Evolutionary conservation across 2,113 vertebrate species (phyloP).

Genomic region (Arizona elegans): DNA sequence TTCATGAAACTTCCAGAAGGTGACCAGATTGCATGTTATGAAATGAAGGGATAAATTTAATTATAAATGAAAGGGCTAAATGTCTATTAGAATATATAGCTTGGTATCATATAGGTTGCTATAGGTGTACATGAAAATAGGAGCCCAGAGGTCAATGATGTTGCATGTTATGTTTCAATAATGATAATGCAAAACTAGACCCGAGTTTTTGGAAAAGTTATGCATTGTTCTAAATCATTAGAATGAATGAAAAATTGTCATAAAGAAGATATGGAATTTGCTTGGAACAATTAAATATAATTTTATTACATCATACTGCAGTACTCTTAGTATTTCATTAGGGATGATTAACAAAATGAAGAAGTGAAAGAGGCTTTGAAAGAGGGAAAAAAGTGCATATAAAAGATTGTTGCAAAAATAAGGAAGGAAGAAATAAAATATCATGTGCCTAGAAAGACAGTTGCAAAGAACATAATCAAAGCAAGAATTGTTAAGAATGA

Average conservation of each 20-base stretch:
- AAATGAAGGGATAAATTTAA: background rate
- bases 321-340: background rate
- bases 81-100: background rate
- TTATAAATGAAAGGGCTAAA: background rate
- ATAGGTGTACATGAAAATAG: background rate
- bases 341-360: background rate
- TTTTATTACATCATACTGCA: background rate
- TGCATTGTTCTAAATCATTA: background rate
- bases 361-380: background rate
- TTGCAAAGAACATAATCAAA: background rate
- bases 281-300: background rate
- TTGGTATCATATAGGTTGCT: background rate
- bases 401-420: background rate
- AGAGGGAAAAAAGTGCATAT: background rate
- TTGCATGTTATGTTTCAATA: background rate
- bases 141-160: background rate
- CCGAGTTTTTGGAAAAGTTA: background rate
- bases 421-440: background rate
- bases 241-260: background rate
- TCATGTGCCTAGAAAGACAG: background rate
- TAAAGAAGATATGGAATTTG: background rate
- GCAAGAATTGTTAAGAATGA: background rate
- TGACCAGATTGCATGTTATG: background rate
- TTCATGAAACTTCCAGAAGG: background rate
- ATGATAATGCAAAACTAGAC: background rate